Evolutionary conservation across 2,113 vertebrate genomes (phyloP).

Genomic region (Mola mola): DNA sequence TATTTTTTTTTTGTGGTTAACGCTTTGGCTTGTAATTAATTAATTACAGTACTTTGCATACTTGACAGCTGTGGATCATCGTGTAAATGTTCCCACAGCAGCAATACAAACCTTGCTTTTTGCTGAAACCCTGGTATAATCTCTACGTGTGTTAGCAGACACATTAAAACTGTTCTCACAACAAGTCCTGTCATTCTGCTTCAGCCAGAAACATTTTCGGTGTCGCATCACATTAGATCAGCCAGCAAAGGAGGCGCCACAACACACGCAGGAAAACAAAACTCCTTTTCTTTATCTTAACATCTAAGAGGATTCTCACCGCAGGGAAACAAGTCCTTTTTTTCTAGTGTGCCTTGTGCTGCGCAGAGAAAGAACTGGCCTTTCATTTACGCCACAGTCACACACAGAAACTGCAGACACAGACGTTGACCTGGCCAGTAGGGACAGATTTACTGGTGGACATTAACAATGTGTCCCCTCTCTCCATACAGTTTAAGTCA

Average conservation of each 20-base stretch:
- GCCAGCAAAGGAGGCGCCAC: slow-evolving; percentile 21
- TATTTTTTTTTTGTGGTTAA: slow-evolving; percentile 1
- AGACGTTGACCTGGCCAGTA: slow-evolving; percentile 43
- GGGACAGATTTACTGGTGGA: slow-evolving; percentile 51
- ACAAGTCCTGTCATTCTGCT: slow-evolving; percentile 19
- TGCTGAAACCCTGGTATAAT: slow-evolving; percentile 24
- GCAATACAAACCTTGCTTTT: slow-evolving; percentile 10
- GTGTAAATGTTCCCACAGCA: slow-evolving; percentile 12
- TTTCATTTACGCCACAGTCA: slow-evolving; percentile 15
- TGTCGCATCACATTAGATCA: slow-evolving; percentile 52
- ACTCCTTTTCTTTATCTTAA: slow-evolving; percentile 16
- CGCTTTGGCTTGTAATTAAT: slow-evolving; percentile 1
- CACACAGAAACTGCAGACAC: slow-evolving; percentile 42
- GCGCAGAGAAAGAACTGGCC: not conserved
- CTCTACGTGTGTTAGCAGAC: slow-evolving; percentile 25
- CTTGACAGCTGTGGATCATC: slow-evolving; percentile 18
- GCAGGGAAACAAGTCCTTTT: slow-evolving; percentile 16
- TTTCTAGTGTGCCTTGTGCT: slow-evolving; percentile 6
- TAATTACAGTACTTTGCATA: not conserved
- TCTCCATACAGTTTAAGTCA: slow-evolving; percentile 63
- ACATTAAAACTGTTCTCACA: slow-evolving; percentile 42
- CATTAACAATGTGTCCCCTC: slow-evolving; percentile 41
- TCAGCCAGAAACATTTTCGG: slow-evolving; percentile 30
- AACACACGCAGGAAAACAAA: slow-evolving; percentile 26
- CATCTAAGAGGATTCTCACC: slow-evolving; percentile 34